Evolutionary conservation across 2,888 invertebrate species (phyloP), one percentile per base, ranked within the genome.

Genomic region (Gerosis bhagava): DNA sequence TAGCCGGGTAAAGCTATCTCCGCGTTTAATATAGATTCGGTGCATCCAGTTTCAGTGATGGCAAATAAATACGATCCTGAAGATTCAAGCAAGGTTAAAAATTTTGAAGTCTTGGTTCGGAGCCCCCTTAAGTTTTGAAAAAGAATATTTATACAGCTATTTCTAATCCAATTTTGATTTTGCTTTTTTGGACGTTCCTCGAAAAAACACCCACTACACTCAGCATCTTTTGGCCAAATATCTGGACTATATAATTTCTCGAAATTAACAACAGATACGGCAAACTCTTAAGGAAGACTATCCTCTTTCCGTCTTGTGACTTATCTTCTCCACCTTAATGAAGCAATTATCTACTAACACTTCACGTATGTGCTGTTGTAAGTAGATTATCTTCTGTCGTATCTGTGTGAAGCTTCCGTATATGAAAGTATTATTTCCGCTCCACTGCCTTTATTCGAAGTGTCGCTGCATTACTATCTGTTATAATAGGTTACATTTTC

Each of bases 1-100:
- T 49, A 42, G 19, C 32, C 11, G 10, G 25, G 36, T 16, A 11
- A 24, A 15, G 34, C 17, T 8, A 47, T 39, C 26, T 46, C 39
- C 5, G 39, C 24, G 17, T 25, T 31, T 16, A 24, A 26, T 17
- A 47, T 24, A 8, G 39, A 26, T 16, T 40, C 34, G 21, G 49
- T 51, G 13, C 53, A 53, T 1, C 56, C 51, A 3, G 42, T 54
- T 25, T 57, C 60, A 2, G 59, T 57, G 1, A 60, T 19, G 3
- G 19, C 19, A 6, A 5, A 19, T 6, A 19, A 19, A 6, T 19
- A 3, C 3, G 19, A 19, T 5, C 19, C 3, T 6, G 19, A 19
- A 19, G 19, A 19, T 6, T 19, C 19, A 19, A 19, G 19, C 3
- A 49, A 4, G 53, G 59, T 45, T 47, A 57, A n/a, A 58, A 31